Percentiles rank a stretch among this genome's conserved stretches.
phyloP scores from a whole-genome alignment of 2,113 vertebrate species.

The Oncorhynchus tshawytscha region DNA sequence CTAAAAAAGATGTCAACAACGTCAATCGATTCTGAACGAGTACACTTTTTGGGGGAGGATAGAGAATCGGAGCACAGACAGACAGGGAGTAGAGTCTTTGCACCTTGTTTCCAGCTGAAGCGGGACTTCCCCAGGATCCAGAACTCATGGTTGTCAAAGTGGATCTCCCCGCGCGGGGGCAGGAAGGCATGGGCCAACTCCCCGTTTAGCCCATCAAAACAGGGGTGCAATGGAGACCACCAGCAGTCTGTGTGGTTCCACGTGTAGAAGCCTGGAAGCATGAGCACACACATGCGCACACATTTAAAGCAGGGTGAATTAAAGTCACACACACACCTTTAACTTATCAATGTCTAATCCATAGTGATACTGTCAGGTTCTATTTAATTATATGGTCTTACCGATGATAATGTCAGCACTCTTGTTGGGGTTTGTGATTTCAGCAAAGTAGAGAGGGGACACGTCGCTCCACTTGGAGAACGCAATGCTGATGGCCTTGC shows the following conservation, averaged over 20 bases:
- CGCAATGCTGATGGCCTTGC: constrained; percentile 75
- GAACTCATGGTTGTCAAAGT: constrained; percentile 84
- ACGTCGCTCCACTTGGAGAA: constrained; percentile 83
- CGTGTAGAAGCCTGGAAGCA: constrained; percentile 77
- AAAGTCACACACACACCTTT: neutral
- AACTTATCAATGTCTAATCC: neutral
- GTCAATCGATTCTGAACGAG: too few species aligned
- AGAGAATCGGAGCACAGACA: too few species aligned
- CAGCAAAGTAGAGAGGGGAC: constrained; percentile 75
- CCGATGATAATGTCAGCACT: constrained; percentile 76
- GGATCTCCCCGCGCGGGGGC: constrained; percentile 79
- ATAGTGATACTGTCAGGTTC: neutral
- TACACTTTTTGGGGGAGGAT: too few species aligned
- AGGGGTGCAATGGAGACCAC: constrained; percentile 78
- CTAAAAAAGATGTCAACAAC: too few species aligned
- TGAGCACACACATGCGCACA: constrained; percentile 5
- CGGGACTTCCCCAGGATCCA: constrained; percentile 82
- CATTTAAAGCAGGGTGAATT: neutral
- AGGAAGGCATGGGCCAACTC: constrained; percentile 84
- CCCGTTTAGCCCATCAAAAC: constrained; percentile 81
- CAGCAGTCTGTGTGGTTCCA: constrained; percentile 84
- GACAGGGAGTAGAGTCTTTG: neutral
- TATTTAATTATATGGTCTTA: constrained; percentile 33
- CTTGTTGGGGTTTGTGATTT: constrained; percentile 51
- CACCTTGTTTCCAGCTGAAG: constrained; percentile 85